These are phyloP conservation scores for Siniperca obscura DNA, from an alignment of 2,797 vertebrate species.

Conservation along the genomic window DNA sequence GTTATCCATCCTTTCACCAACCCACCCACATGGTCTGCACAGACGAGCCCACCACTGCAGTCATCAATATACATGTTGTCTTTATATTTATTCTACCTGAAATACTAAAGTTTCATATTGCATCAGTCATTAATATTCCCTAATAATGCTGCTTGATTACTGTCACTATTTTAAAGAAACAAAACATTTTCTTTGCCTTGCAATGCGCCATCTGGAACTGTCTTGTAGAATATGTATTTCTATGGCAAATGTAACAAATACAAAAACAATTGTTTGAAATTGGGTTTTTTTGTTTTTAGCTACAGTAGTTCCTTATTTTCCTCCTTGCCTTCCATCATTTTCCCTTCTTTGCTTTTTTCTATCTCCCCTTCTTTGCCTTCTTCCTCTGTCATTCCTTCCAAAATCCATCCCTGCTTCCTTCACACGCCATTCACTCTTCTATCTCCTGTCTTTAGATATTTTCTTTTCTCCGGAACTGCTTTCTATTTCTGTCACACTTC, in stretches of 20 bases:
- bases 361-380: neutral
- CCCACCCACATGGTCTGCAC: neutral
- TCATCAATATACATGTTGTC: neutral
- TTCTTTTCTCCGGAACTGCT: constrained; percentile 6
- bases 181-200: neutral
- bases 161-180: neutral
- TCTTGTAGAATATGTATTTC: neutral
- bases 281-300: neutral
- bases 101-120: constrained; percentile 1
- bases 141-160: constrained; percentile 15
- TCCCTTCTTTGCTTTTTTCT: neutral
- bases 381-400: constrained; percentile 1
- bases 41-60: neutral
- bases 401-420: constrained; percentile 22
- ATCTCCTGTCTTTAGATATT: constrained; percentile 29
- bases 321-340: neutral
- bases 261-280: neutral
- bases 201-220: neutral
- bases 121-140: neutral
- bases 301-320: neutral
- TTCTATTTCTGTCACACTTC: constrained; percentile 41
- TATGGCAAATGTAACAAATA: constrained; percentile 4
- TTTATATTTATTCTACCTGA: neutral
- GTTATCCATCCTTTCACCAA: neutral
- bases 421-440: constrained; percentile 23